Evolutionary conservation across 2,888 invertebrate species (phyloP), one percentile per base, ranked within the genome.

Genomic region (Epinotia brunnichana): DNA sequence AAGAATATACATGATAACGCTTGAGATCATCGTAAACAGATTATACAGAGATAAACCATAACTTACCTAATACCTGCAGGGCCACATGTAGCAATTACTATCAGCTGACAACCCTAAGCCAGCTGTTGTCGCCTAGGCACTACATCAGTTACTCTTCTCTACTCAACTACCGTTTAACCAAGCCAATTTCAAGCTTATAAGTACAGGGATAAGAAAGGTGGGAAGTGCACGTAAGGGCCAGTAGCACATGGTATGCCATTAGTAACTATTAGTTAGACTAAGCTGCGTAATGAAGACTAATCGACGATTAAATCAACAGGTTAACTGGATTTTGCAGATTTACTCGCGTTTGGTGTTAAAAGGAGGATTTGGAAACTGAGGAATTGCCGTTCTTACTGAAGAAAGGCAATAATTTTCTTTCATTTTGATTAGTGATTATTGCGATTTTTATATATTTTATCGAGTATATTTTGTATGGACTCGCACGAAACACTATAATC

Each of bases 271-370:
- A 91, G 85, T 81, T 79, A 78, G 78, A 79, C 80, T 85, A 83
- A 85, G 83, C 83, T 80, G 69, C 61, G 73, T 88, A 90, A 90
- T 90, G 85, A 86, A 89, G 90, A 91, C 84, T 89, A 90, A 91
- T 90, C 86, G 90, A 84, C 83, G 81, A 88, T 90, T 90, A 89
- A 91, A 86, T 88, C 90, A 90, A 90, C 91, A 91, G 91, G 91
- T 91, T 90, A 87, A 81, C 83, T 66, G 75, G 77, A 62, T 70
- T 71, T 66, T 68, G 61, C 48, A 61, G 72, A 72, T 61, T 68
- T 72, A 62, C 69, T 44, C 24, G 56, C 56, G 66, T 48, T 68
- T 56, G 15, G 62, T 72, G 72, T 68, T 72, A 72, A 72, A 72
- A 67, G 61, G 67, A 68, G 72, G 61, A 68, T 51, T 67, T 72